A percentile compares a stretch with the other conserved stretches of the same genome.
Evolutionary conservation across 1,140 invertebrate species (phyloP).

Genomic region (Sweltsa coloradensis): DNA sequence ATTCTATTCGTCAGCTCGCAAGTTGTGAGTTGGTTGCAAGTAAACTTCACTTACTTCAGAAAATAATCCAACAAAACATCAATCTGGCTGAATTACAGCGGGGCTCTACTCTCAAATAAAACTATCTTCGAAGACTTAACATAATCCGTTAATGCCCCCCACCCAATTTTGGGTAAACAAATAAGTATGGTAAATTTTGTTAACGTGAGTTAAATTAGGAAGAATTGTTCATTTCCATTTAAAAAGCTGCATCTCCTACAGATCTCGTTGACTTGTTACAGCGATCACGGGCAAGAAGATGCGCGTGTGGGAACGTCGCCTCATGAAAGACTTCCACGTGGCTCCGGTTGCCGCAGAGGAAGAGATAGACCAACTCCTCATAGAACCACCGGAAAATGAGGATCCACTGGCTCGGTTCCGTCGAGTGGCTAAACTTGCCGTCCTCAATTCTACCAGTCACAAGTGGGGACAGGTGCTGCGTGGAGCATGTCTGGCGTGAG

Average conservation of each 20-base stretch:
- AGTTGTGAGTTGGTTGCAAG: no score
- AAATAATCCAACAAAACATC: no score
- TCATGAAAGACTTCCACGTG: constrained; percentile 81
- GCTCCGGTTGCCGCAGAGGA: constrained; percentile 48
- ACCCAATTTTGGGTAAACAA: no score
- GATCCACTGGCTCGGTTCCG: constrained; percentile 51
- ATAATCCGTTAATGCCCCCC: no score
- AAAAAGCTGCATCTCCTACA: no score
- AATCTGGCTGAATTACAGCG: no score
- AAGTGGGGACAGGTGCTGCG: constrained; percentile 59
- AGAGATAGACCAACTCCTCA: constrained; percentile 23
- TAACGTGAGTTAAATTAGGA: background rate
- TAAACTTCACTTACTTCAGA: no score
- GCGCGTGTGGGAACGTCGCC: constrained; percentile 64
- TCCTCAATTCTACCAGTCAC: constrained; percentile 45
- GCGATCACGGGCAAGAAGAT: constrained; percentile 57
- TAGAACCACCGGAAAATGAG: constrained; percentile 41
- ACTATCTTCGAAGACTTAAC: no score
- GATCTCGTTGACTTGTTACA: constrained; percentile 27
- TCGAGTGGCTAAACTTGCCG: constrained; percentile 56
- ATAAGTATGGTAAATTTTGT: no score
- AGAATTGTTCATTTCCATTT: background rate
- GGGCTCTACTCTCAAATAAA: no score
- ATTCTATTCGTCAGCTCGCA: no score
- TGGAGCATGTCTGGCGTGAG: constrained; percentile 41